Conservation (phyloP, 2,888 invertebrate species). For the Hetaerina titia region DNA sequence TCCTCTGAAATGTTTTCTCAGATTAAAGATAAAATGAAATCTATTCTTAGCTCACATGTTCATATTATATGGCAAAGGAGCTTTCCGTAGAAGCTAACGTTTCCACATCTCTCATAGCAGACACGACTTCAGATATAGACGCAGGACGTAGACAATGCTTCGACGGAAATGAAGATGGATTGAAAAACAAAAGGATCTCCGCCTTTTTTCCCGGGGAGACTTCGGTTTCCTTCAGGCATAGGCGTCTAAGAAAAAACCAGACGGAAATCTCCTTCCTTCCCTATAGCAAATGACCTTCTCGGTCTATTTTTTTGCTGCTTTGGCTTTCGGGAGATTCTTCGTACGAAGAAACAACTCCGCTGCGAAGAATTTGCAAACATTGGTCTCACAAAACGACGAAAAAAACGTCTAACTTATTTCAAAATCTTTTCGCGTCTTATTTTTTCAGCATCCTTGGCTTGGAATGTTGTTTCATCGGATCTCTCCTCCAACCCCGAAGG, state of each 20-base stretch:
- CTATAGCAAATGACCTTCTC: background rate
- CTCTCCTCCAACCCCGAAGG: background rate
- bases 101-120: background rate
- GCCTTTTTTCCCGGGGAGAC: background rate
- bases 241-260: background rate
- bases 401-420: background rate
- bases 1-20: background rate
- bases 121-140: background rate
- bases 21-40: background rate
- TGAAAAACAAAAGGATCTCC: background rate
- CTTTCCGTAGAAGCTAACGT: background rate
- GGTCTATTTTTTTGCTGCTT: background rate
- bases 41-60: background rate
- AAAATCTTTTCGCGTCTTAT: background rate
- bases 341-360: background rate
- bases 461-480: background rate
- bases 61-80: background rate
- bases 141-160: background rate
- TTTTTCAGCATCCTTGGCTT: background rate
- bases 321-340: background rate
- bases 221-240: background rate
- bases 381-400: background rate
- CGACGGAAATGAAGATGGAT: conserved; percentile 24
- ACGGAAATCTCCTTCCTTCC: background rate
- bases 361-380: background rate